These are phyloP conservation scores for Tetanocera ferruginea DNA, from an alignment of 2,888 invertebrate species.

Conservation along the genomic window DNA sequence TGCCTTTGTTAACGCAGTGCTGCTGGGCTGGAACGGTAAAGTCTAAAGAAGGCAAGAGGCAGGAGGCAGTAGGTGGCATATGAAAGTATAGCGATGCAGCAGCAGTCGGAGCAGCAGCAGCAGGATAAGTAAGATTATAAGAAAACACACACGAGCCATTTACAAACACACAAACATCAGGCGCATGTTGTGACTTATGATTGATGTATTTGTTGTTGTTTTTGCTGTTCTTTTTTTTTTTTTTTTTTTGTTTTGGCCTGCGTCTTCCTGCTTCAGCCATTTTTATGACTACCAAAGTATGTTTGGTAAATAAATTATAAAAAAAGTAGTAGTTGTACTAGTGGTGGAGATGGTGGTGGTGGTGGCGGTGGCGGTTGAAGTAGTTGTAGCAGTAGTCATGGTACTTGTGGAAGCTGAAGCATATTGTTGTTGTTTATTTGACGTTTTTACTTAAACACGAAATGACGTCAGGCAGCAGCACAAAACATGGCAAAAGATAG, in stretches of 20 bases:
- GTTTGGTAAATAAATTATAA: neutral
- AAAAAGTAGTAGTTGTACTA: neutral
- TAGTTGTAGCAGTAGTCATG: too few relatives aligned
- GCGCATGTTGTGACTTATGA: conserved; percentile 33
- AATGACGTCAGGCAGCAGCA: neutral
- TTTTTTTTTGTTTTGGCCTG: neutral
- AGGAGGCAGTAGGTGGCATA: neutral
- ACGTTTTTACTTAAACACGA: conserved; percentile 14
- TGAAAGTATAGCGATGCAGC: neutral
- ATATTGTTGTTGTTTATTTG: conserved; percentile 25
- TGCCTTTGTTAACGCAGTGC: conserved; percentile 9
- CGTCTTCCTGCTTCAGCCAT: neutral
- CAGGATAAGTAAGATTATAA: conserved; percentile 16
- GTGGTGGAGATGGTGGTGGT: neutral
- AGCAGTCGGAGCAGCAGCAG: too few relatives aligned
- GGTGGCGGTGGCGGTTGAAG: too few relatives aligned
- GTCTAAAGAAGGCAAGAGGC: neutral
- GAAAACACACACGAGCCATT: conserved; percentile 22
- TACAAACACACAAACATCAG: neutral
- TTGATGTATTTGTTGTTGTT: conserved; percentile 30
- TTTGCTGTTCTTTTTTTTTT: neutral
- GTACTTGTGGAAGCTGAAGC: neutral
- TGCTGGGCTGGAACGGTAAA: neutral
- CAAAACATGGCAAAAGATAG: neutral
- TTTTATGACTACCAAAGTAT: neutral